Conservation (phyloP, 2,113 vertebrate genomes). For the Aegithalos caudatus region DNA sequence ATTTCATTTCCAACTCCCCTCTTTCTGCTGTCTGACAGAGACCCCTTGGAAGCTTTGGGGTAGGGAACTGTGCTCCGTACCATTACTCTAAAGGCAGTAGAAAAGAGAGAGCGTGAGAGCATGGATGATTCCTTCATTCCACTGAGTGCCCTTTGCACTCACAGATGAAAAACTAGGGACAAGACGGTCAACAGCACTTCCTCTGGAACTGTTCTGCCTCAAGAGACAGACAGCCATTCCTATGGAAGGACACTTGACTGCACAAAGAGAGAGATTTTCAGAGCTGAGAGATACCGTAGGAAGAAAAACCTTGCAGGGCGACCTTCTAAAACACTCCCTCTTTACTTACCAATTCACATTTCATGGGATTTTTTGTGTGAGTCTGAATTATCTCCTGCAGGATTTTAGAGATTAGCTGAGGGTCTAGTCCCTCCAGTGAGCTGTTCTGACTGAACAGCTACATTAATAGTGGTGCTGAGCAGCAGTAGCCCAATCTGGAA, state of each 20-base stretch:
- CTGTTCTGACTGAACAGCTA: background rate
- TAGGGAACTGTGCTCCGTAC: background rate
- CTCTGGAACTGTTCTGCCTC: background rate
- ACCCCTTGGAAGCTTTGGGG: background rate
- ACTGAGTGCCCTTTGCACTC: background rate
- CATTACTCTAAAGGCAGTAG: background rate
- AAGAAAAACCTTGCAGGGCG: background rate
- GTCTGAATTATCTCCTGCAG: background rate
- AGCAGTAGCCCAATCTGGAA: background rate
- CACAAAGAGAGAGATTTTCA: background rate
- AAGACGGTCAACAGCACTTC: background rate
- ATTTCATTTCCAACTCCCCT: background rate
- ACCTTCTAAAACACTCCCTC: background rate
- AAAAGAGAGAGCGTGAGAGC: background rate
- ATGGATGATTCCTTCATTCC: background rate
- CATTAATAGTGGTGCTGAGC: background rate
- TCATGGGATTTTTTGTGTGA: background rate
- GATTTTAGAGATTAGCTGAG: background rate
- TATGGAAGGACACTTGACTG: background rate
- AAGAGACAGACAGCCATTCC: background rate
- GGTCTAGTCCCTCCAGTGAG: background rate
- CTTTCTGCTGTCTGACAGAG: background rate
- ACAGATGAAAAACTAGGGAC: background rate
- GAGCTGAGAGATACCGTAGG: background rate
- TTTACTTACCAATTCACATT: background rate